These are phyloP conservation scores for Nemapogon koenigi DNA, from an alignment of 2,888 invertebrate species.

Conservation along the genomic window DNA sequence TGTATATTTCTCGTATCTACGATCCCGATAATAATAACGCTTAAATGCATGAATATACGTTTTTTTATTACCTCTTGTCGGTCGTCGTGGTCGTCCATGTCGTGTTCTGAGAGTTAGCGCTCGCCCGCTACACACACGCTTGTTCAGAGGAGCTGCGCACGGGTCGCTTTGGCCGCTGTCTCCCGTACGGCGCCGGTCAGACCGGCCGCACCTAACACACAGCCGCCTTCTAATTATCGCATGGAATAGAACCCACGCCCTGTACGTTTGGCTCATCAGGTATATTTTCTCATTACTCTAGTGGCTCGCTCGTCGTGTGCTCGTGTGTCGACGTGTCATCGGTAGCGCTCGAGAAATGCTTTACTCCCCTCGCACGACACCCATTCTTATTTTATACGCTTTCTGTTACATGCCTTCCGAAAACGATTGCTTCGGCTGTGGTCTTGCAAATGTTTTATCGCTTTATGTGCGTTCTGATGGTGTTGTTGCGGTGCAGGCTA, in stretches of 20 bases:
- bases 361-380: conserved; percentile 50
- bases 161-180: conserved; percentile 59
- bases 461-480: conserved; percentile 34
- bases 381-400: conserved; percentile 55
- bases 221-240: conserved; percentile 62
- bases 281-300: conserved; percentile 62
- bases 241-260: conserved; percentile 62
- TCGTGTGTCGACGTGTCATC: conserved; percentile 25
- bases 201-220: conserved; percentile 51
- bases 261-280: conserved; percentile 65
- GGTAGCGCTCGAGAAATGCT: too few relatives aligned
- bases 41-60: conserved; percentile 88
- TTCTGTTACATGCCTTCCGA: conserved; percentile 66
- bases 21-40: conserved; percentile 89
- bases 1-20: conserved; percentile 64
- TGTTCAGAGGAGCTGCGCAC: conserved; percentile 54
- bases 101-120: conserved; percentile 32
- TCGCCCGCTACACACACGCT: conserved; percentile 62
- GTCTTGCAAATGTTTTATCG: conserved; percentile 56
- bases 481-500: conserved; percentile 38
- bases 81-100: conserved; percentile 58
- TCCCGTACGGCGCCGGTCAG: conserved; percentile 35
- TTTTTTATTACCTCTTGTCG: conserved; percentile 67
- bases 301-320: conserved; percentile 31
- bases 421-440: conserved; percentile 63